These are phyloP conservation scores for Harpegnathos saltator DNA, from an alignment of 1,140 invertebrate species.

Conservation along the genomic window DNA sequence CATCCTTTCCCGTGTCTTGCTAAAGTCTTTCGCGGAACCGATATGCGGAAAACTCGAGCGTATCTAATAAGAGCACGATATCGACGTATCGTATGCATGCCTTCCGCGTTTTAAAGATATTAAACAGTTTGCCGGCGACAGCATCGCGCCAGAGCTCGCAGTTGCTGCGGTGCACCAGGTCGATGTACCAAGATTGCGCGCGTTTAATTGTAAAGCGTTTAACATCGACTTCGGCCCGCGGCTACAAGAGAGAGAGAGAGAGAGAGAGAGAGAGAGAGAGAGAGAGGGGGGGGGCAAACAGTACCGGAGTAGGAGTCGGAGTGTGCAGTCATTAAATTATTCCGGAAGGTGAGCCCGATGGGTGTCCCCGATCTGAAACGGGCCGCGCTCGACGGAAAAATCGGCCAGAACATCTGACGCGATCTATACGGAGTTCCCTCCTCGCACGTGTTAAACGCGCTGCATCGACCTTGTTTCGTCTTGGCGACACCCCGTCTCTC, in stretches of 20 bases:
- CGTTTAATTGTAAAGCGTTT: conserved; percentile 80
- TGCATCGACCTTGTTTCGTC: conserved; percentile 4
- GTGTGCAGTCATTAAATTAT: conserved; percentile 82
- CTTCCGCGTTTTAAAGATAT: conserved; percentile 29
- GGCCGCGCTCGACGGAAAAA: conserved; percentile 50
- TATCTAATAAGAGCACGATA: conserved; percentile 7
- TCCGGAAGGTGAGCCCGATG: conserved; percentile 76
- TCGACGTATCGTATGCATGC: background rate
- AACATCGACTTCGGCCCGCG: conserved; percentile 62
- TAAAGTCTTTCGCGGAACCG: too few species aligned
- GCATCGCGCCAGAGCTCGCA: conserved; percentile 13
- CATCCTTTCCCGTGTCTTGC: too few species aligned
- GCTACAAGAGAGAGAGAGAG: conserved; percentile 52
- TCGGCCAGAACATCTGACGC: conserved; percentile 65
- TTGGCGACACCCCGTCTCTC: background rate
- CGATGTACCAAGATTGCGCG: conserved; percentile 44
- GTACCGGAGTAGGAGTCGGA: conserved; percentile 56
- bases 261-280: conserved; percentile 48
- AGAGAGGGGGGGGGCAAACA: too few species aligned
- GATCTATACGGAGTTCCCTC: conserved; percentile 29
- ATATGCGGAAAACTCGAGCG: conserved; percentile 4
- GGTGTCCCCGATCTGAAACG: conserved; percentile 75
- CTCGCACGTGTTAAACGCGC: conserved; percentile 16
- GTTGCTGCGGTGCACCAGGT: conserved; percentile 6
- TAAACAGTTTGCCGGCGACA: conserved; percentile 26